Evolutionary conservation across 2,797 vertebrate species (phyloP).

Genomic region (Thalassophryne amazonica): DNA sequence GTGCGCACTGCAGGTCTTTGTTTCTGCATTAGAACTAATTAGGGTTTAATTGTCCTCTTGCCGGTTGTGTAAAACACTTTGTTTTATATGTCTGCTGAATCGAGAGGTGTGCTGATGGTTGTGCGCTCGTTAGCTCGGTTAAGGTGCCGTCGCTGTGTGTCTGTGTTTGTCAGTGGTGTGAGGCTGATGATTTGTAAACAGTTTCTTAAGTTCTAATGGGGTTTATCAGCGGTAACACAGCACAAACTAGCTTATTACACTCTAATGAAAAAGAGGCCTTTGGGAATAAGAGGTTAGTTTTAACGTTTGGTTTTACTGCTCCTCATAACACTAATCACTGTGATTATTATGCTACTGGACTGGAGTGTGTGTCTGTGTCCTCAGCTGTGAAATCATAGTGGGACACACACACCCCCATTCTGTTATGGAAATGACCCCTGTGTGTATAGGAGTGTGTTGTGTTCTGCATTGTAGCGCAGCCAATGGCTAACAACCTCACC

Average conservation of each 20-base stretch:
- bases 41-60: slow-evolving; percentile 46
- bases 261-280: slow-evolving; percentile 59
- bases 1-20: not conserved
- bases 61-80: slow-evolving; percentile 45
- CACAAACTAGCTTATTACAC: slow-evolving; percentile 16
- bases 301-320: slow-evolving; percentile 60
- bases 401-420: slow-evolving; percentile 18
- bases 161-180: slow-evolving; percentile 6
- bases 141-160: not conserved
- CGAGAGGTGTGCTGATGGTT: slow-evolving; percentile 6
- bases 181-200: slow-evolving; percentile 53
- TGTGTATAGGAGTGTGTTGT: slow-evolving; percentile 82
- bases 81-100: slow-evolving; percentile 43
- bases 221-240: slow-evolving; percentile 54
- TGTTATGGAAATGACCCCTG: slow-evolving; percentile 82
- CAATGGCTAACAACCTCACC: slow-evolving; percentile 88
- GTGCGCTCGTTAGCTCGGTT: slow-evolving; percentile 18
- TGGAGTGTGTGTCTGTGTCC: slow-evolving; percentile 12
- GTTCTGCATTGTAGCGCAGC: slow-evolving; percentile 93
- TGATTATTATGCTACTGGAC: slow-evolving; percentile 47
- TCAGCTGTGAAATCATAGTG: slow-evolving; percentile 32
- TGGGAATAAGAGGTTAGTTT: slow-evolving; percentile 59
- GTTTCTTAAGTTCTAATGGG: slow-evolving; percentile 50
- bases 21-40: slow-evolving; percentile 30
- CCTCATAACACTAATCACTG: slow-evolving; percentile 64